Base-by-base conservation (phyloP, 2,888 invertebrate species). In the Dryocosmus kuriphilus region DNA sequence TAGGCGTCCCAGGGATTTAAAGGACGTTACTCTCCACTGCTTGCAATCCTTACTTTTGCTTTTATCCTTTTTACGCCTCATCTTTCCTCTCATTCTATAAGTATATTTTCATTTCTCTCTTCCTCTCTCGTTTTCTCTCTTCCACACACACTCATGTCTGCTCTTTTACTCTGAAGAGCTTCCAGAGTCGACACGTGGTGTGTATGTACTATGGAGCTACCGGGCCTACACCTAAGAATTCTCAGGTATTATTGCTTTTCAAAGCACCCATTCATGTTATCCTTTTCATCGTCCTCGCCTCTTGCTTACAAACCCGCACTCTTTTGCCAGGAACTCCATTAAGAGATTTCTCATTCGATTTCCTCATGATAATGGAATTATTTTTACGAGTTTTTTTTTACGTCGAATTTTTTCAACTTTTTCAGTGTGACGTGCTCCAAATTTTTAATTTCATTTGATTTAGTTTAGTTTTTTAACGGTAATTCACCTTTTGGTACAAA, bases 1-100 rank as follows among this genome's bases (percentile, higher is more conserved):
- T 86, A 86, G 82, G 74, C 71, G 22, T 71, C n/a, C 51, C n/a
- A 55, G 71, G n/a, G 71, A 71, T 71, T 71, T n/a, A 71, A 71
- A 71, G 71, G 51, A 71, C 51, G 14, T 32, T 51, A 55, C 71
- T 71, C 51, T 71, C 51, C n/a, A 71, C 71, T 71, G 71, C 51
- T 71, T 71, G 46, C 51, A 71, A 51, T 71, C 71, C 19, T 71
- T 71, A 71, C 27, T 71, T n/a, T 71, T 71, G 71, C 71, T 71
- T 71, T 71, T 71, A 71, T 71, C 71, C 71, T 71, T 46, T 71
- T 71, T 71, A 51, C 80, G 76, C 77, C 77, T 41, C 67, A 61
- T n/a, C 74, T 76, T 75, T 73, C 30, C 57, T 75, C 16, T 22
- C 55, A 27, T 46, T 55, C 9, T n/a, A 27, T 57, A 74, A 32